Evolutionary conservation across 2,888 invertebrate genomes (phyloP).

Genomic region (Thereva nobilitata): DNA sequence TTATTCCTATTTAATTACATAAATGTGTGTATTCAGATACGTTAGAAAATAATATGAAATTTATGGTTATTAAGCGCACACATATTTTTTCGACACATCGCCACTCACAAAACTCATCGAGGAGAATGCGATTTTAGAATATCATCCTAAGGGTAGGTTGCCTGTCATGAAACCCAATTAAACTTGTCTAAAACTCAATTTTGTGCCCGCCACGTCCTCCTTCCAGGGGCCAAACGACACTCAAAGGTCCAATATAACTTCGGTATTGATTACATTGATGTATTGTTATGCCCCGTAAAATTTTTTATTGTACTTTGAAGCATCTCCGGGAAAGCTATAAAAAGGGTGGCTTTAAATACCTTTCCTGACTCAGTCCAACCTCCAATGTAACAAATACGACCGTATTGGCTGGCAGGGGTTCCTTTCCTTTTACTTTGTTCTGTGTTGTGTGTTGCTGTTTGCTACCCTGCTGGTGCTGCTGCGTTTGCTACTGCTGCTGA

Average conservation of each 20-base stretch:
- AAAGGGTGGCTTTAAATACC: conserved; percentile 35
- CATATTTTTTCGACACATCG: not conserved
- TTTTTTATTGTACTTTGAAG: conserved; percentile 39
- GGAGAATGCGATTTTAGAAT: conserved; percentile 11
- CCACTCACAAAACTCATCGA: not conserved
- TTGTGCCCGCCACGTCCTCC: conserved; percentile 29
- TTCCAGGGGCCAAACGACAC: conserved; percentile 36
- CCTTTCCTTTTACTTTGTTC: not conserved
- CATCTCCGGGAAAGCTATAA: conserved; percentile 36
- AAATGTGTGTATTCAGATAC: no score
- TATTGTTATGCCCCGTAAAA: conserved; percentile 40
- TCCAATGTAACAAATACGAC: conserved; percentile 9
- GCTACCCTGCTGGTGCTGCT: not conserved
- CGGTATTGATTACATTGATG: conserved; percentile 41
- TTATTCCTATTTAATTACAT: no score
- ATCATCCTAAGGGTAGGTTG: not conserved
- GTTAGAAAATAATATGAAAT: no score
- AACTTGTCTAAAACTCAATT: conserved; percentile 38
- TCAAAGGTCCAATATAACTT: conserved; percentile 39
- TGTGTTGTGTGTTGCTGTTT: not conserved
- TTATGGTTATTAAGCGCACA: not conserved
- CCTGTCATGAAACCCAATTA: conserved; percentile 36
- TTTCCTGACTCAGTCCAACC: conserved; percentile 5
- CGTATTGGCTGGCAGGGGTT: no score
- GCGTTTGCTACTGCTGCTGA: not conserved